Evolutionary conservation across 2,797 vertebrate genomes (phyloP).

Genomic region (Chrysolophus pictus): DNA sequence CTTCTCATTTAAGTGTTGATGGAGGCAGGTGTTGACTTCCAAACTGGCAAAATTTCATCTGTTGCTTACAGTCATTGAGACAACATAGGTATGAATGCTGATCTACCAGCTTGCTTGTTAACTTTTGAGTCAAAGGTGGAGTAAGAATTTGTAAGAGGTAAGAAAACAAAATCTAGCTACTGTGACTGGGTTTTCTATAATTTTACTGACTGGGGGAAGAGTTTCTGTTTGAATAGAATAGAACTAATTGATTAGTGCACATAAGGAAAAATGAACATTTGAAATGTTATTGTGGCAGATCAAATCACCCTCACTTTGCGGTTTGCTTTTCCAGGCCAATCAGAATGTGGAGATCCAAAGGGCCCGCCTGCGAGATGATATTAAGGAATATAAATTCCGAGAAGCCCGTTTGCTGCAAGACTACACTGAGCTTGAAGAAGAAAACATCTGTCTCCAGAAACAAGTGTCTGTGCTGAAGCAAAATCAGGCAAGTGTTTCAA

Average conservation of each 20-base stretch:
- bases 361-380: conserved; percentile 91
- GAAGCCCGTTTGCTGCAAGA: conserved; percentile 96
- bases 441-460: conserved; percentile 98
- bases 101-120: background rate
- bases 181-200: background rate
- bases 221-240: background rate
- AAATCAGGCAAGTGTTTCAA: conserved; percentile 85
- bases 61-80: background rate
- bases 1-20: background rate
- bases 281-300: background rate
- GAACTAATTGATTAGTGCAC: background rate
- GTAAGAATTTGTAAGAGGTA: background rate
- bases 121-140: background rate
- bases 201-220: background rate
- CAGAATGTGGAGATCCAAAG: conserved; percentile 94
- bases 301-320: background rate
- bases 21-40: background rate
- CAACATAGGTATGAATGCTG: background rate
- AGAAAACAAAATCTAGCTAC: background rate
- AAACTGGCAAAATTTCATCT: background rate
- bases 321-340: conserved; percentile 81
- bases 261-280: background rate
- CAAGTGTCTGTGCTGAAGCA: conserved; percentile 95
- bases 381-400: conserved; percentile 97
- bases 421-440: conserved; percentile 97